phyloP scores from a whole-genome alignment of 1,140 invertebrate genomes.

The Dinothrombium tinctorium region DNA sequence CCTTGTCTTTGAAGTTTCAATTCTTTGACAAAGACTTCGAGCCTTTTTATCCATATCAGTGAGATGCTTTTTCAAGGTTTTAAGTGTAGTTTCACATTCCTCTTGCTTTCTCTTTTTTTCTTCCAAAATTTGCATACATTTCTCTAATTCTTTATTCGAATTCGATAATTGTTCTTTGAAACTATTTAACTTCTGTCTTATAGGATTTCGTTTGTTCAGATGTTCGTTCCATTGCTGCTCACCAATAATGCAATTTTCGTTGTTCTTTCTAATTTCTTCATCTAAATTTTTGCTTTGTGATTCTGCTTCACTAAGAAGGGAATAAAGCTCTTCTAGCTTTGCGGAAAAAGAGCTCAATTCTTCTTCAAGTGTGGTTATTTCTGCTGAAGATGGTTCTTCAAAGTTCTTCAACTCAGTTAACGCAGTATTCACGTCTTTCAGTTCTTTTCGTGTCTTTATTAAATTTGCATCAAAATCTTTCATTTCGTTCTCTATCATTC shows the following conservation, averaged over 20 bases:
- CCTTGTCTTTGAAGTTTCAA: conserved; percentile 15
- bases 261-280: conserved; percentile 17
- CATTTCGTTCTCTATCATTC: background rate
- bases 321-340: background rate
- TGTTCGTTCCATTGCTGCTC: too few relatives aligned
- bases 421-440: background rate
- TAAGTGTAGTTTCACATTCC: too few relatives aligned
- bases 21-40: too few relatives aligned
- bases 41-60: too few relatives aligned
- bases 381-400: conserved; percentile 3
- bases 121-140: too few relatives aligned
- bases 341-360: background rate
- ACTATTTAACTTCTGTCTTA: too few relatives aligned
- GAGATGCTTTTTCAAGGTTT: too few relatives aligned
- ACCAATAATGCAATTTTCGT: too few relatives aligned
- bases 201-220: too few relatives aligned
- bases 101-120: too few relatives aligned
- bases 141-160: too few relatives aligned
- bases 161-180: too few relatives aligned
- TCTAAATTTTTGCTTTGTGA: background rate
- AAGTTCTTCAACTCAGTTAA: conserved; percentile 6
- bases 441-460: background rate
- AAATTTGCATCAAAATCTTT: background rate
- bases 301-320: background rate
- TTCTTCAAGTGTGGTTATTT: conserved; percentile 2